A percentile compares a stretch with the other conserved stretches of the same genome.
phyloP scores from a whole-genome alignment of 2,113 vertebrate genomes.

The Eudorcas thomsonii region DNA sequence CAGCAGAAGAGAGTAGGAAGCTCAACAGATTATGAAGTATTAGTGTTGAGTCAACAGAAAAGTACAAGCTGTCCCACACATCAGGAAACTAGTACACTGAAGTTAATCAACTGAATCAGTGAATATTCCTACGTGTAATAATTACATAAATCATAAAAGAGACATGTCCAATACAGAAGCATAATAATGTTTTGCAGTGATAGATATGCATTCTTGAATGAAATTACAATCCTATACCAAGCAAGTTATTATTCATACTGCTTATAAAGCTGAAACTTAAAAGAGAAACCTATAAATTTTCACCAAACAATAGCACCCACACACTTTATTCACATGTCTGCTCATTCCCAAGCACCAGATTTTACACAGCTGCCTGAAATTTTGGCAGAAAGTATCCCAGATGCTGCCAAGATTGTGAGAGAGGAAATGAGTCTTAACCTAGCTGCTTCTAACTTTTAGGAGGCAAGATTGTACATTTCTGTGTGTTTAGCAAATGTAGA shows the following conservation, averaged over 20 bases:
- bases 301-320: background rate
- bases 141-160: background rate
- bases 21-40: background rate
- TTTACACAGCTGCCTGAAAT: constrained; percentile 27
- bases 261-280: constrained; percentile 49
- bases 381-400: background rate
- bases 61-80: background rate
- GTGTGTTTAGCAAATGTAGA: background rate
- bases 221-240: background rate
- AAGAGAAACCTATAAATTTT: constrained; percentile 52
- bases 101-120: background rate
- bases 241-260: background rate
- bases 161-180: background rate
- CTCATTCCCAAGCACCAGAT: constrained; percentile 25
- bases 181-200: background rate
- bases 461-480: background rate
- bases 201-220: background rate
- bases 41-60: background rate
- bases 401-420: constrained; percentile 26
- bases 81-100: background rate
- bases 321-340: background rate
- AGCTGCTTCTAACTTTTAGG: background rate
- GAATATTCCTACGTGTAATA: background rate
- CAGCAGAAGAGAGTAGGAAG: background rate
- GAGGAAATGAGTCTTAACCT: background rate